Evolutionary conservation across 1,140 invertebrate genomes (phyloP), one percentile per base, ranked within the genome.

Genomic region (Centruroides vittatus): DNA sequence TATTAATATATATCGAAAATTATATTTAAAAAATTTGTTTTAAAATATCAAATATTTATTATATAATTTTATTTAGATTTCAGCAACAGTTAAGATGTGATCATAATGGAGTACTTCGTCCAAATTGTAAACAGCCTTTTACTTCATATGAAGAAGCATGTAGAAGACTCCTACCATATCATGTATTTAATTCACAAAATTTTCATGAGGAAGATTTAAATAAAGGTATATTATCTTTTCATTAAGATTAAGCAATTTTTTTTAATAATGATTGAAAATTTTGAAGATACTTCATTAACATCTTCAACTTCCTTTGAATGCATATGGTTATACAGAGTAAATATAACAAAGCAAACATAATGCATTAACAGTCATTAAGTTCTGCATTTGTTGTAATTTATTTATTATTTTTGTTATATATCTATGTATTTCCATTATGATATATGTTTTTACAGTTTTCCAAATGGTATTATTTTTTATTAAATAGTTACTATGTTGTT

Each of bases 91-190:
- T 89, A 61, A 81, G 81, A 70, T 81, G 81, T 52, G 89, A 93
- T 77, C 87, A 90, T 73, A 80, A 82, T 67, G 83, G 81, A 61
- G 88, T 84, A 48, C 68, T 83, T 9, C 83, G 84, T 70, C 86
- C 89, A 8, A 87, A 92, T 72, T 82, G 83, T 47, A 81, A 84
- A 61, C 82, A 81, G 52, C 85, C 86, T 11, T 92, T 92, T 70
- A 73, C 74, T 63, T 79, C 81, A 66, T 83, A 81, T 66, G 78
- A 80, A 55, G 88, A 92, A 73, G 88, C 87, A 4, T 86, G 86
- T 59, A 84, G 87, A 69, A 76, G 88, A 55, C 74, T 93, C 11
- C 78, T 90, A 54, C 78, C 85, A 50, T 92, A 89, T 75, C 89
- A 93, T 73, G 86, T 88, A 58, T 84, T 84, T 67, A 80, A 86